Percentiles rank a stretch among this genome's conserved stretches.
These are phyloP conservation scores for Lagothrix lagotricha DNA, from an alignment of 2,797 vertebrate species.

Conservation along the genomic window DNA sequence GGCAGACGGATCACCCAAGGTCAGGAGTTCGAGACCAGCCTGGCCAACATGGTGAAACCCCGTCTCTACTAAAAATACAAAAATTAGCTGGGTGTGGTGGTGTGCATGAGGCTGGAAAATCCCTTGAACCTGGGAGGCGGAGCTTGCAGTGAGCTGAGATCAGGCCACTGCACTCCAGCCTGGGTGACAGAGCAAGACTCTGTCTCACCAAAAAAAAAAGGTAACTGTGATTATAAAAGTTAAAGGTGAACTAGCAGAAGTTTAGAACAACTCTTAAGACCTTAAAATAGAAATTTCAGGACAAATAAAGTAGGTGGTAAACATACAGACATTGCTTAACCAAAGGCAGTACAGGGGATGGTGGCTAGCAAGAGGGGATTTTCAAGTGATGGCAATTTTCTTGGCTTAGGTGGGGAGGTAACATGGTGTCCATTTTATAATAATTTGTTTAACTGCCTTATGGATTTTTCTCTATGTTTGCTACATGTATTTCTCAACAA, in stretches of 20 bases:
- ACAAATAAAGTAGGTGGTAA: not conserved
- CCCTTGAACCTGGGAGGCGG: not conserved
- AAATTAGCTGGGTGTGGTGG: not conserved
- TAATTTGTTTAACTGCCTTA: not conserved
- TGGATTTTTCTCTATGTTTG: not conserved
- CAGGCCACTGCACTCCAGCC: too few relatives aligned
- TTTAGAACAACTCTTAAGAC: not conserved
- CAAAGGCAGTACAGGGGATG: not conserved
- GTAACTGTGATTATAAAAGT: not conserved
- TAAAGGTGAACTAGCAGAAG: not conserved
- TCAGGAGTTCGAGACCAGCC: not conserved
- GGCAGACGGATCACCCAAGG: not conserved
- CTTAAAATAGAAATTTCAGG: not conserved
- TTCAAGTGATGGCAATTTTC: not conserved
- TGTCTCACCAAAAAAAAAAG: not conserved
- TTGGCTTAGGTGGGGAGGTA: not conserved
- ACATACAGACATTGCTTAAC: accelerated
- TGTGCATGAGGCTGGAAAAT: not conserved
- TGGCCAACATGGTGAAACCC: not conserved
- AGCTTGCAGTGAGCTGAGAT: not conserved
- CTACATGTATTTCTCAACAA: not conserved
- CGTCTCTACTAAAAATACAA: not conserved
- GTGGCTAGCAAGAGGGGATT: not conserved
- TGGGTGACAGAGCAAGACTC: not conserved
- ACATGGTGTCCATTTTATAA: not conserved